Evolutionary conservation across 2,113 vertebrate species (phyloP).

Genomic region (Centrocercus urophasianus): DNA sequence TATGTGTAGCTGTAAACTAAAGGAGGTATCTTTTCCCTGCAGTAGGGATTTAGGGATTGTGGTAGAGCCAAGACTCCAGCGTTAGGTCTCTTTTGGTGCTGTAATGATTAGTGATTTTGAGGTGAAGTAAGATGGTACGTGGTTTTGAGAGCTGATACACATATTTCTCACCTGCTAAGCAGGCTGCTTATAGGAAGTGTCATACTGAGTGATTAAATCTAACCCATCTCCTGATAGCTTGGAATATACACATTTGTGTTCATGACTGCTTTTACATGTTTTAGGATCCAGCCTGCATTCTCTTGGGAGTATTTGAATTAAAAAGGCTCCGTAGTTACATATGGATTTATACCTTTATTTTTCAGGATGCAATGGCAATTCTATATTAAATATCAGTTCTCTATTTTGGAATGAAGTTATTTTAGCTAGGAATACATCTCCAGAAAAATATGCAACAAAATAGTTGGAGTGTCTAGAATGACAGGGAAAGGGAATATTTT

Average conservation of each 20-base stretch:
- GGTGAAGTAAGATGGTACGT: neutral
- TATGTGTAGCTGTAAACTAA: neutral
- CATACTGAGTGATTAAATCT: neutral
- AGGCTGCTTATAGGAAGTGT: neutral
- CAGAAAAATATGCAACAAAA: neutral
- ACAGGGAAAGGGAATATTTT: neutral
- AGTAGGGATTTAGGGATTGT: neutral
- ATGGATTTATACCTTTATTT: neutral
- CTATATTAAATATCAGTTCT: neutral
- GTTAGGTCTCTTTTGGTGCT: neutral
- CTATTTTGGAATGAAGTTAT: neutral
- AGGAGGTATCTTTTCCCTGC: neutral
- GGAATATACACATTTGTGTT: neutral
- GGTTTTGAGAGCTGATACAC: neutral
- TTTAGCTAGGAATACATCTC: neutral
- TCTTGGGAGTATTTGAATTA: neutral
- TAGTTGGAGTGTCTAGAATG: neutral
- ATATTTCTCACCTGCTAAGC: neutral
- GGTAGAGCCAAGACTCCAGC: neutral
- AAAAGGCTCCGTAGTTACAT: neutral
- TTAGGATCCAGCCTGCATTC: neutral
- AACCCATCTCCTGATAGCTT: neutral
- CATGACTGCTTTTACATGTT: neutral
- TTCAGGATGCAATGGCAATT: neutral
- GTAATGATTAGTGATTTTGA: neutral